These are phyloP conservation scores for Scrobipalpa costella DNA, from an alignment of 2,888 invertebrate genomes.

Conservation along the genomic window DNA sequence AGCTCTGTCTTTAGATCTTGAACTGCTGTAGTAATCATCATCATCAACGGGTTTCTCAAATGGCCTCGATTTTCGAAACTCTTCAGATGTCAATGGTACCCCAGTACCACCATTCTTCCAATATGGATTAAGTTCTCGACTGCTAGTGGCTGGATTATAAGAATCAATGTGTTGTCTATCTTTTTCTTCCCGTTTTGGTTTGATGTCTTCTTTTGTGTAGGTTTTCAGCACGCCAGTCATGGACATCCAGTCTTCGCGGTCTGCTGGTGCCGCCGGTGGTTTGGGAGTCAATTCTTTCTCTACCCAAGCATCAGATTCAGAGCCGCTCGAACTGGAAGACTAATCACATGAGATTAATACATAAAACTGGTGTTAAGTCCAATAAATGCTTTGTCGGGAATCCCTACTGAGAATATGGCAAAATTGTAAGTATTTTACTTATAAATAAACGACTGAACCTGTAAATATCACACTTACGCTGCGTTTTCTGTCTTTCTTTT, in stretches of 20 bases:
- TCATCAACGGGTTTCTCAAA: conserved; percentile 68
- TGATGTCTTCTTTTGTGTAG: conserved; percentile 70
- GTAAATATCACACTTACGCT: conserved; percentile 45
- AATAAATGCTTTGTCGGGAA: not conserved
- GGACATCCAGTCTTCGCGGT: conserved; percentile 91
- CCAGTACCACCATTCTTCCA: conserved; percentile 96
- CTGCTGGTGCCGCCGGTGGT: conserved; percentile 38
- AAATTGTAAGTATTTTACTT: not conserved
- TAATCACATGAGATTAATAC: conserved; percentile 33
- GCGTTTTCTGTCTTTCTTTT: conserved; percentile 43
- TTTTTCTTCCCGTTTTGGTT: conserved; percentile 73
- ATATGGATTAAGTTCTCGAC: conserved; percentile 93
- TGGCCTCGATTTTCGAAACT: conserved; percentile 58
- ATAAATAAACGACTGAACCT: not conserved
- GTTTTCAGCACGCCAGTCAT: conserved; percentile 79
- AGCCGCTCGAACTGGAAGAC: conserved; percentile 58
- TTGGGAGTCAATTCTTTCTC: conserved; percentile 67
- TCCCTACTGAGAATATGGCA: not conserved
- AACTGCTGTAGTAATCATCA: conserved; percentile 47
- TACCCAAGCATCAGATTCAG: conserved; percentile 82
- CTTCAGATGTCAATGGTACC: conserved; percentile 81
- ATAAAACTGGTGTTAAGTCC: not conserved
- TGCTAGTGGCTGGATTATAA: conserved; percentile 86
- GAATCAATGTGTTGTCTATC: conserved; percentile 79
- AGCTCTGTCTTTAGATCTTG: conserved; percentile 25